A percentile compares a stretch with the other conserved stretches of the same genome.
phyloP scores from a whole-genome alignment of 2,113 vertebrate genomes.

The Gambusia holbrooki region DNA sequence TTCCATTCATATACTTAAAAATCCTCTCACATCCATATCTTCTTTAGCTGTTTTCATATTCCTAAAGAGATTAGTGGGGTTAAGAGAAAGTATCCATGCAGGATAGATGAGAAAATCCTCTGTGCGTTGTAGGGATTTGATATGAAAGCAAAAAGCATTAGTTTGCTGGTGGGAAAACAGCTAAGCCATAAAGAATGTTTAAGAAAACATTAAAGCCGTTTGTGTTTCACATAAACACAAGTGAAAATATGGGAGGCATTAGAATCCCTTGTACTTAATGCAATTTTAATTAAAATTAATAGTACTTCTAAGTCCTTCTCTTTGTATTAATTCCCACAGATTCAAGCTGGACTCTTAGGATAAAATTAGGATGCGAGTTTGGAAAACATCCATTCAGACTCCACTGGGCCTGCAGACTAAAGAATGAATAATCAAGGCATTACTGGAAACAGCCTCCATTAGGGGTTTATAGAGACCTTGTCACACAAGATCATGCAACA shows the following conservation, averaged over 20 bases:
- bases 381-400: constrained; percentile 13
- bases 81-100: constrained; percentile 41
- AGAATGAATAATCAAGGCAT: neutral
- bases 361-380: constrained; percentile 27
- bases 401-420: neutral
- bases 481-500: neutral
- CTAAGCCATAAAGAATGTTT: constrained; percentile 8
- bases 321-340: constrained; percentile 9
- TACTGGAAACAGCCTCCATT: neutral
- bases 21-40: constrained; percentile 11
- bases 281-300: constrained; percentile 19
- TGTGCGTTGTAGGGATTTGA: constrained; percentile 15
- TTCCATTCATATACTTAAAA: constrained; percentile 17
- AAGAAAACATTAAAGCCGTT: neutral
- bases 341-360: neutral
- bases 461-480: neutral
- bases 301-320: constrained; percentile 3
- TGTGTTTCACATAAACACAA: constrained; percentile 1
- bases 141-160: constrained; percentile 23
- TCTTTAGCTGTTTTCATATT: constrained; percentile 35
- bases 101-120: constrained; percentile 30
- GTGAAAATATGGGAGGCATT: neutral
- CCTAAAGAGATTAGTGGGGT: constrained; percentile 31
- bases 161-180: constrained; percentile 15
- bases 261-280: neutral